phyloP scores from a whole-genome alignment of 2,888 invertebrate species.

The Coelopa pilipes region DNA sequence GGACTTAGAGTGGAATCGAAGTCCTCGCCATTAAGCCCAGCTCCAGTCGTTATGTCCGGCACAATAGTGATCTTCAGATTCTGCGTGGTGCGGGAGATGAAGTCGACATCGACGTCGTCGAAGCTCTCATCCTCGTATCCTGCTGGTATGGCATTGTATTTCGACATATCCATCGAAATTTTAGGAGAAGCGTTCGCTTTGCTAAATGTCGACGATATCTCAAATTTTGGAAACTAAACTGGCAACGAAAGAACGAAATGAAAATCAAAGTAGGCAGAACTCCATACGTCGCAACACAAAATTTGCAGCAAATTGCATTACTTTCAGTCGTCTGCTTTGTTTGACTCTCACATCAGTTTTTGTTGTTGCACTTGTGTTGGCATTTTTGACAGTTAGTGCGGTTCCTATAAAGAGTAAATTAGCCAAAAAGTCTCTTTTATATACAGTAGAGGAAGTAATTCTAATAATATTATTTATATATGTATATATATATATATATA shows the following conservation, averaged over 20 bases:
- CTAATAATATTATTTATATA: too few relatives aligned
- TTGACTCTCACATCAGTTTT: neutral
- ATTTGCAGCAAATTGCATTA: constrained; percentile 15
- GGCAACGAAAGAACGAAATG: constrained; percentile 27
- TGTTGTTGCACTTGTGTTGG: too few relatives aligned
- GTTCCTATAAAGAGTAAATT: too few relatives aligned
- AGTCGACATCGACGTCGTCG: constrained; percentile 50
- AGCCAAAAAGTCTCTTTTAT: too few relatives aligned
- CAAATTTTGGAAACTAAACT: constrained; percentile 19
- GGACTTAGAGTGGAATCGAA: constrained; percentile 59
- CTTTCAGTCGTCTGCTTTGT: neutral
- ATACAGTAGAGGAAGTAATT: too few relatives aligned
- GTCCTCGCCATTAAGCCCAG: constrained; percentile 61
- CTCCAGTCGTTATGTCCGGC: constrained; percentile 62
- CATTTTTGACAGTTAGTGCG: too few relatives aligned
- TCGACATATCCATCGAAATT: constrained; percentile 34
- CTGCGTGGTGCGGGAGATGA: constrained; percentile 45
- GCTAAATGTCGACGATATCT: neutral
- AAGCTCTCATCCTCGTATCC: constrained; percentile 58
- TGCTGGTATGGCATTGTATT: constrained; percentile 53
- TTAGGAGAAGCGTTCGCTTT: neutral
- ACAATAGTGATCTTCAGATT: constrained; percentile 64
- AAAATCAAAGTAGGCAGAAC: constrained; percentile 23
- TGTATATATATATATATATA: too few relatives aligned
- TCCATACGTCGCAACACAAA: constrained; percentile 15